A percentile compares a stretch with the other conserved stretches of the same genome.
Evolutionary conservation across 2,888 invertebrate genomes (phyloP).

Genomic region (Orchesellides sinensis): DNA sequence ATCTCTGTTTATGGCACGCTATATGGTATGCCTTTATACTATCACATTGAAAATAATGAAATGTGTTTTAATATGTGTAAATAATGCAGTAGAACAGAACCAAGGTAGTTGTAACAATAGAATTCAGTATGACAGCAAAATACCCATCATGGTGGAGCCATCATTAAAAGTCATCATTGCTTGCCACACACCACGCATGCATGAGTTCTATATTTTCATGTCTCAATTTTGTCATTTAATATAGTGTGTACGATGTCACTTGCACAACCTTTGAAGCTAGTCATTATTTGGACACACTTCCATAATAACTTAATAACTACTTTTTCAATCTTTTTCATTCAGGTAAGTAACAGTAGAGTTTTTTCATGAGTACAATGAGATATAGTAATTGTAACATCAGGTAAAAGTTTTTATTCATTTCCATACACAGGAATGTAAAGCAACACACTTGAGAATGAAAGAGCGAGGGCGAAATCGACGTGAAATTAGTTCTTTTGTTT

Average conservation of each 20-base stretch:
- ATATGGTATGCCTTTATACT: not conserved
- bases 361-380: slow-evolving; percentile 2
- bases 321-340: not conserved
- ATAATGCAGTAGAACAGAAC: slow-evolving; percentile 1
- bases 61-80: slow-evolving; percentile 41
- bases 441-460: too few relatives aligned
- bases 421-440: too few relatives aligned
- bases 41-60: not conserved
- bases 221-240: slow-evolving; percentile 45
- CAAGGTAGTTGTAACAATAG: not conserved
- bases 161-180: slow-evolving; percentile 43
- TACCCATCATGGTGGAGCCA: slow-evolving; percentile 17
- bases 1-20: not conserved
- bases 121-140: slow-evolving; percentile 25
- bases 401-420: slow-evolving; percentile 11
- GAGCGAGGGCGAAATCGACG: not conserved
- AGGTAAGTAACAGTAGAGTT: not conserved
- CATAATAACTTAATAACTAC: slow-evolving; percentile 35
- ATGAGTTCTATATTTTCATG: slow-evolving; percentile 6
- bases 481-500: slow-evolving; percentile 50
- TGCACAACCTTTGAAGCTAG: slow-evolving; percentile 31
- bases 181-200: slow-evolving; percentile 34
- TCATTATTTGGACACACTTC: slow-evolving; percentile 43
- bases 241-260: slow-evolving; percentile 47
- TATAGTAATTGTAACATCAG: not conserved